Evolutionary conservation across 2,888 invertebrate species (phyloP).

Genomic region (Adelognathus sp.): DNA sequence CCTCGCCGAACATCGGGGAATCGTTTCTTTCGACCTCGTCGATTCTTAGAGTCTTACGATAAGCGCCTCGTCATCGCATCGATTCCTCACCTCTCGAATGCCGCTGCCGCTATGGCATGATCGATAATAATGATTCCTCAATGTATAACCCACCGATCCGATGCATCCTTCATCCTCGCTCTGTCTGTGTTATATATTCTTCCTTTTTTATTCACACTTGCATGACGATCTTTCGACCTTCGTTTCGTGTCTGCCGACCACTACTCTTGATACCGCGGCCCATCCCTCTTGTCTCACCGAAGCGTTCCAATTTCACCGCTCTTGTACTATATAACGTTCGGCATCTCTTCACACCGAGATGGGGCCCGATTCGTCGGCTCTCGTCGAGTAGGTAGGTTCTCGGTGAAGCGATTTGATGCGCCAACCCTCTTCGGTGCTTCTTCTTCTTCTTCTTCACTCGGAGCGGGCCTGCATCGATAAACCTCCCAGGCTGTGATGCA

Average conservation of each 20-base stretch:
- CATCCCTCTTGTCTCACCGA: slow-evolving; percentile 29
- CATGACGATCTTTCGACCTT: slow-evolving; percentile 24
- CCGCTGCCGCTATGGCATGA: slow-evolving; percentile 26
- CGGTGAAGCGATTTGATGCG: slow-evolving; percentile 54
- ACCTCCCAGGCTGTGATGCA: slow-evolving; percentile 21
- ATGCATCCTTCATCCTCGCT: slow-evolving; percentile 13
- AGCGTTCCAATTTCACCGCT: slow-evolving; percentile 34
- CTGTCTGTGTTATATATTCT: too few relatives aligned
- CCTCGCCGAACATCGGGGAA: too few relatives aligned
- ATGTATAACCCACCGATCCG: slow-evolving; percentile 29
- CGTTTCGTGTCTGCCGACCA: not conserved
- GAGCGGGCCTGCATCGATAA: slow-evolving; percentile 50
- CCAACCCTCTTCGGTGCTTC: slow-evolving; percentile 23
- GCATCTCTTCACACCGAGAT: slow-evolving; percentile 20
- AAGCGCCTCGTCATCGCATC: slow-evolving; percentile 55
- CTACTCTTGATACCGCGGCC: not conserved
- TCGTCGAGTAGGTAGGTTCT: too few relatives aligned
- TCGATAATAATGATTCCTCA: slow-evolving; percentile 54
- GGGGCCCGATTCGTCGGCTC: slow-evolving; percentile 32
- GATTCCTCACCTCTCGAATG: slow-evolving; percentile 47
- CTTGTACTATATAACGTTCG: slow-evolving; percentile 32
- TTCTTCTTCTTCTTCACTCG: slow-evolving; percentile 14
- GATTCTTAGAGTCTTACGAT: slow-evolving; percentile 2
- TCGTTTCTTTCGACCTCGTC: slow-evolving; percentile 3
- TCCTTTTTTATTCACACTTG: slow-evolving; percentile 27